Evolutionary conservation across 2,888 invertebrate genomes (phyloP).

Genomic region (Limenitis camilla): DNA sequence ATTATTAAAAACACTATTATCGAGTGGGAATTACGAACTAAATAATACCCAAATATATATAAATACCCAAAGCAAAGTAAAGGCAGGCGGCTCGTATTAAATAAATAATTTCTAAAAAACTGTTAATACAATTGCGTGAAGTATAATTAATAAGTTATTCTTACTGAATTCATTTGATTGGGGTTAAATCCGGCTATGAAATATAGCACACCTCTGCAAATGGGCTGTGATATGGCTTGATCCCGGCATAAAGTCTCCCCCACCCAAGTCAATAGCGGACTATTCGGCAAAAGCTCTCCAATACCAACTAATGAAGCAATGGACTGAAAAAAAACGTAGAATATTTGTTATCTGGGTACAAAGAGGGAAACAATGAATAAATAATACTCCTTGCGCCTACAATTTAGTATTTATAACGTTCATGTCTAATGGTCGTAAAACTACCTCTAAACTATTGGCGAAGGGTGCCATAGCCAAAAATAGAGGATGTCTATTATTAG

Average conservation of each 20-base stretch:
- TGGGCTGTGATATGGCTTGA: conserved; percentile 61
- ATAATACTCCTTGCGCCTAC: no score
- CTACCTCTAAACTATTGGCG: neutral
- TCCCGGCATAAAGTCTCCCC: conserved; percentile 66
- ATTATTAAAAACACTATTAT: no score
- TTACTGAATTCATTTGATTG: conserved; percentile 69
- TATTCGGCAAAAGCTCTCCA: conserved; percentile 76
- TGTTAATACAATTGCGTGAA: no score
- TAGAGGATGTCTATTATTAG: conserved; percentile 67
- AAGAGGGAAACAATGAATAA: neutral
- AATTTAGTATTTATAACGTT: no score
- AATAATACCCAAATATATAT: no score
- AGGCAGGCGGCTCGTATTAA: no score
- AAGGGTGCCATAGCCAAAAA: conserved; percentile 56
- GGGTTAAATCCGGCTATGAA: conserved; percentile 77
- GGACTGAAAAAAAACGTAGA: conserved; percentile 29
- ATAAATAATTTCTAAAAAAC: no score
- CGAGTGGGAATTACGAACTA: no score
- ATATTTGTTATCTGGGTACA: neutral
- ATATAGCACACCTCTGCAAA: conserved; percentile 81
- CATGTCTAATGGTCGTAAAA: no score
- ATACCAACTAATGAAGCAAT: conserved; percentile 52
- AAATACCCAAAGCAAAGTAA: no score
- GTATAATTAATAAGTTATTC: conserved; percentile 36
- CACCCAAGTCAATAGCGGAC: conserved; percentile 59